Conservation (phyloP, 1,140 invertebrate species). For the Steinernema khuongi region DNA sequence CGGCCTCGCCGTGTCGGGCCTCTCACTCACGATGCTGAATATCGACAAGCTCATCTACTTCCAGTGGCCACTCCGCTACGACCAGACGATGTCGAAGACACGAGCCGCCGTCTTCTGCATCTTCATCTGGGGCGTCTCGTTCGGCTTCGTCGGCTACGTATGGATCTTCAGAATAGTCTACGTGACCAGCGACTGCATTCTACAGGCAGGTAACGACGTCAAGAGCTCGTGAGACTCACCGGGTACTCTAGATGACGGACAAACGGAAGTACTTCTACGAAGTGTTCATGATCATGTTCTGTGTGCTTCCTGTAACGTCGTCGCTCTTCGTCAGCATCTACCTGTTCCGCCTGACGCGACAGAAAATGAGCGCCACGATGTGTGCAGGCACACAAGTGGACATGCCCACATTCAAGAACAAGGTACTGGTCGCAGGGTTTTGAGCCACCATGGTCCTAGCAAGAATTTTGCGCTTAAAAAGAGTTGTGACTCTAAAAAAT, state of each 20-base stretch:
- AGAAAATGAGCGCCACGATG: constrained; percentile 46
- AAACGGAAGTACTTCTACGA: constrained; percentile 52
- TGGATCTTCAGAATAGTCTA: constrained; percentile 55
- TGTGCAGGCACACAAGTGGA: constrained; percentile 40
- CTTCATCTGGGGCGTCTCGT: constrained; percentile 52
- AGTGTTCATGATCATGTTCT: constrained; percentile 53
- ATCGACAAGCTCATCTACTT: constrained; percentile 58
- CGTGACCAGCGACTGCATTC: constrained; percentile 52
- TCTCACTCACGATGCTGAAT: constrained; percentile 54
- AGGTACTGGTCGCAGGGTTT: too few relatives aligned
- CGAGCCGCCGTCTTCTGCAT: constrained; percentile 49
- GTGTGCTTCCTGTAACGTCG: constrained; percentile 56
- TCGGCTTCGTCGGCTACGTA: constrained; percentile 57
- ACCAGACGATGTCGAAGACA: constrained; percentile 55
- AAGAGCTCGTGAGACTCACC: too few relatives aligned
- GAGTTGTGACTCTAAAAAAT: too few relatives aligned
- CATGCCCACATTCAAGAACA: constrained; percentile 49
- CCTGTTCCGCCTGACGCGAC: constrained; percentile 53
- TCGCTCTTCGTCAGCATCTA: constrained; percentile 57
- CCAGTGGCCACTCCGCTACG: constrained; percentile 54
- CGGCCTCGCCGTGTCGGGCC: constrained; percentile 55
- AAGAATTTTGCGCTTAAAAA: too few relatives aligned
- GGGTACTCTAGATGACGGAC: constrained; percentile 39
- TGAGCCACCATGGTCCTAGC: neutral
- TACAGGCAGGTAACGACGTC: too few relatives aligned